A percentile compares a stretch with the other conserved stretches of the same genome.
Conservation (phyloP, 1,140 invertebrate genomes). For the Nephotettix cincticeps region DNA sequence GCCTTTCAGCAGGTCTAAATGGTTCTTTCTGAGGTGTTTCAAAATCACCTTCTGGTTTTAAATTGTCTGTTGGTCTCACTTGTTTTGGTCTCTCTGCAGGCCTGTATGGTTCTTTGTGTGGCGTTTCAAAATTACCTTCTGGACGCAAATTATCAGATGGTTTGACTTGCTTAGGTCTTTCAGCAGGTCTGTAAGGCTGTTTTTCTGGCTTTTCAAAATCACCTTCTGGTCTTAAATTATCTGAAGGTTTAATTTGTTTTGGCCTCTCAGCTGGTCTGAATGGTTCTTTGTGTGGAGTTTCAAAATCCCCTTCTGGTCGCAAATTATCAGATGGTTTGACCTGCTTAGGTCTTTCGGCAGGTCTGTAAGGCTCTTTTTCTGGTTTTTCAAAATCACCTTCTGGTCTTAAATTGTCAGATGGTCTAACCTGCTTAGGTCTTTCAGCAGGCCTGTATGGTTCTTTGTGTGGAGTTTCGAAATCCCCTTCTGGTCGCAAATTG, state of each 20-base stretch:
- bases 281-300: slow-evolving; percentile 48
- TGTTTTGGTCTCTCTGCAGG: slow-evolving; percentile 52
- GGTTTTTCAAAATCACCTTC: slow-evolving; percentile 54
- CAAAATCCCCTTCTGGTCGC: slow-evolving; percentile 55
- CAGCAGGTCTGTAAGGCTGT: slow-evolving; percentile 26
- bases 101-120: slow-evolving; percentile 40
- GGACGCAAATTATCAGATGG: slow-evolving; percentile 50
- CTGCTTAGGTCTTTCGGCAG: slow-evolving; percentile 48
- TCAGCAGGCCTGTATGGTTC: slow-evolving; percentile 45
- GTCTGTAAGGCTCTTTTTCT: slow-evolving; percentile 45
- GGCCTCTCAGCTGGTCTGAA: slow-evolving; percentile 49
- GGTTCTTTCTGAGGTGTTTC: slow-evolving; percentile 48
- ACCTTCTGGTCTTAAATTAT: slow-evolving; percentile 59
- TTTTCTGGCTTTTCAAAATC: slow-evolving; percentile 53
- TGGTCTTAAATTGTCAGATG: slow-evolving; percentile 45
- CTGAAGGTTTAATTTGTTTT: slow-evolving; percentile 44
- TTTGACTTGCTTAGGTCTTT: slow-evolving; percentile 45
- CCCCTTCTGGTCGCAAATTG: slow-evolving; percentile 62
- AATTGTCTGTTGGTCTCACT: slow-evolving; percentile 54
- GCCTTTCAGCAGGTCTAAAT: slow-evolving; percentile 38
- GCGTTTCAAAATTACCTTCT: slow-evolving; percentile 50
- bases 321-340: slow-evolving; percentile 48
- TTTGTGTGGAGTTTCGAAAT: slow-evolving; percentile 55
- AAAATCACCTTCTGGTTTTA: slow-evolving; percentile 55
- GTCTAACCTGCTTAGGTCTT: slow-evolving; percentile 47